A percentile compares a stretch with the other conserved stretches of the same genome.
Conservation (phyloP, 2,113 vertebrate genomes). For the mouse (Mus musculus) region GRCm39 chr1:150079001-150079500, state of each 20-base stretch:
- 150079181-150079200: neutral
- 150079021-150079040: constrained; percentile 52
- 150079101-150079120: constrained; percentile 63
- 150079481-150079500: neutral
- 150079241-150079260: constrained; percentile 22
- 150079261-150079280: neutral
- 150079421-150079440: neutral
- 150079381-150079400: neutral
- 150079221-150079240: neutral
- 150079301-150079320: neutral
- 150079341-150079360: neutral
- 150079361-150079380: neutral
- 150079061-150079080: constrained; percentile 72
- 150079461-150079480: neutral
- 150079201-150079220: neutral
- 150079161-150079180: constrained; percentile 50
- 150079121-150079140: constrained; percentile 67
- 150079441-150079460: neutral
- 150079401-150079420: neutral
- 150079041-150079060: constrained; percentile 74
- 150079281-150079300: neutral
- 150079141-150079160: constrained; percentile 31
- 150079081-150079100: constrained; percentile 65
- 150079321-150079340: neutral
- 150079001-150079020: neutral